Percentiles rank a stretch among this genome's conserved stretches.
Conservation (phyloP, 2,888 invertebrate genomes). For the Ornithoptera alexandrae region DNA sequence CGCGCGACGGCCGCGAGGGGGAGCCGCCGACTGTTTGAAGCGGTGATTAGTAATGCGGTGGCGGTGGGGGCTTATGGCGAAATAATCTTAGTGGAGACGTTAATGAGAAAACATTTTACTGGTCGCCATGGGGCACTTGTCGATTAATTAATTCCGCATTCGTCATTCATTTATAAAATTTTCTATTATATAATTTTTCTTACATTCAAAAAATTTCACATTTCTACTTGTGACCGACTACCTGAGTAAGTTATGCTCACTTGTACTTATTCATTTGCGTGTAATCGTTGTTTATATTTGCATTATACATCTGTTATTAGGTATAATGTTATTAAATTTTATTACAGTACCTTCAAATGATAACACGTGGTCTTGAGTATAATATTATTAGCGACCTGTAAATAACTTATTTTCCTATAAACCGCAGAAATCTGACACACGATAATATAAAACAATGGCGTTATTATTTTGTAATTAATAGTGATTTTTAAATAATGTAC, state of each 20-base stretch:
- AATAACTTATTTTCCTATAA: neutral
- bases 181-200: neutral
- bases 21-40: constrained; percentile 55
- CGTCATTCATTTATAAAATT: constrained; percentile 32
- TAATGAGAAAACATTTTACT: constrained; percentile 65
- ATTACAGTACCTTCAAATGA: no score
- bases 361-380: no score
- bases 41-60: constrained; percentile 66
- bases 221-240: no score
- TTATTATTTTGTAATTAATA: no score
- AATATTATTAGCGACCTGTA: no score
- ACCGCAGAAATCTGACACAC: neutral
- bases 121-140: constrained; percentile 46
- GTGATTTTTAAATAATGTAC: no score
- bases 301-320: no score
- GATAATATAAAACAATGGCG: neutral
- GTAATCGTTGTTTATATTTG: no score
- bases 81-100: constrained; percentile 66
- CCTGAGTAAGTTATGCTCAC: no score
- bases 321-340: no score
- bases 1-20: constrained; percentile 48
- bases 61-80: constrained; percentile 59
- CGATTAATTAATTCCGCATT: constrained; percentile 56
- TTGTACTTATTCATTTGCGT: no score
- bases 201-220: neutral